Evolutionary conservation across 2,113 vertebrate species (phyloP), one percentile per base, ranked within the genome.

Genomic region (Chaenocephalus aceratus): DNA sequence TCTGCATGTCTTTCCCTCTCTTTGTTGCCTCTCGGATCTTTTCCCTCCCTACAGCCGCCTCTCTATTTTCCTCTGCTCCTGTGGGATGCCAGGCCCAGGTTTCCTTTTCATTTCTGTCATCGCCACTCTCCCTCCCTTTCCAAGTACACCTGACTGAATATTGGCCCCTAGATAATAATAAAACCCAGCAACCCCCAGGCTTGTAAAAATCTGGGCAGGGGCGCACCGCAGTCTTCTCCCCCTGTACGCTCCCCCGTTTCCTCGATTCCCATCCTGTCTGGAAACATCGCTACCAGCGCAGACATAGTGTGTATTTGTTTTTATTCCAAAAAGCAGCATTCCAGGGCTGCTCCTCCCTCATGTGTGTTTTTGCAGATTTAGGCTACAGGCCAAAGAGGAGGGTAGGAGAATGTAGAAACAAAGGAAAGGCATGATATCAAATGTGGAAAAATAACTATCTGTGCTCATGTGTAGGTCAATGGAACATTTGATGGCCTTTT

Each of bases 81-180:
- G 4, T 71, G 62, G 59, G 65, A 77, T 76, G 77, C 80, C 85
- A 81, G 72, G 36, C 81, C 75, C 80, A 62, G 80, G 75, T 86
- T 91, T 89, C 88, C 84, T 86, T 88, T 89, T 83, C 85, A 82
- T 84, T 87, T 84, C 88, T 89, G 83, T 90, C 88, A 91, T 84
- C 84, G 8, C 75, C 84, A 48, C 48, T 57, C 80, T 70, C 88
- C 79, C 77, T 83, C 83, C 80, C 63, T 14, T 62, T 81, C 58
- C 73, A 34, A 72, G 30, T 84, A 85, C 89, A 94, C 91, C 91
- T 94, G 90, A 85, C 80, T 82, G 72, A 76, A 83, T 89, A 93
- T 86, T 85, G 82, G 69, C 80, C 93, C 88, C 91, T 69, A 75
- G 91, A 75, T 82, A 69, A 82, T 83, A 57, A 81, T 93, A 91